phyloP scores from a whole-genome alignment of 2,797 vertebrate species.

The Sebastes taczanowskii region DNA sequence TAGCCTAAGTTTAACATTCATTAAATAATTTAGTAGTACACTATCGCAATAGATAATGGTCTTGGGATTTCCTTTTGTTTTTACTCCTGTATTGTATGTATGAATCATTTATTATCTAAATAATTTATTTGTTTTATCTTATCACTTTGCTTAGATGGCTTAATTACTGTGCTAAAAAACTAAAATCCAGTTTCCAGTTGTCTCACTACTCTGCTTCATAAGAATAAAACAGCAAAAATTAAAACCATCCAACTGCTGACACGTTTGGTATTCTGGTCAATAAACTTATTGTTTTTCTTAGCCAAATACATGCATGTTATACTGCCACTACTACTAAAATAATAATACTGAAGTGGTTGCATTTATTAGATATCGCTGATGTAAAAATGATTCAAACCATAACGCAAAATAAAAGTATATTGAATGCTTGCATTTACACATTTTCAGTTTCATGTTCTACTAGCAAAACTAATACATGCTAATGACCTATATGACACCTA shows the following conservation, averaged over 20 bases:
- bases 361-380: not conserved
- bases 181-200: not conserved
- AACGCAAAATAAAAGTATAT: not conserved
- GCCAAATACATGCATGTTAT: not conserved
- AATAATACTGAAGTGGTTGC: not conserved
- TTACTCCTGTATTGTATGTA: not conserved
- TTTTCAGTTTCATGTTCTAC: not conserved
- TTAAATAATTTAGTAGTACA: constrained; percentile 19
- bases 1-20: not conserved
- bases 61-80: not conserved
- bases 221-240: not conserved
- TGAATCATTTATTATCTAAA: constrained; percentile 19
- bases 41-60: not conserved
- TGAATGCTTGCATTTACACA: not conserved
- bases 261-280: not conserved
- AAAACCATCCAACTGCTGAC: not conserved
- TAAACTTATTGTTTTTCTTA: not conserved
- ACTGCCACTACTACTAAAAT: not conserved
- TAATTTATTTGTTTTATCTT: not conserved
- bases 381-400: not conserved
- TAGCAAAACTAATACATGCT: not conserved
- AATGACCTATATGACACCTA: not conserved
- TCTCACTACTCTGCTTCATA: not conserved
- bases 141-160: not conserved
- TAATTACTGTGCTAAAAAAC: not conserved